A percentile compares a stretch with the other conserved stretches of the same genome.
These are phyloP conservation scores for Ethmia dodecea DNA, from an alignment of 2,888 invertebrate species.

Conservation along the genomic window DNA sequence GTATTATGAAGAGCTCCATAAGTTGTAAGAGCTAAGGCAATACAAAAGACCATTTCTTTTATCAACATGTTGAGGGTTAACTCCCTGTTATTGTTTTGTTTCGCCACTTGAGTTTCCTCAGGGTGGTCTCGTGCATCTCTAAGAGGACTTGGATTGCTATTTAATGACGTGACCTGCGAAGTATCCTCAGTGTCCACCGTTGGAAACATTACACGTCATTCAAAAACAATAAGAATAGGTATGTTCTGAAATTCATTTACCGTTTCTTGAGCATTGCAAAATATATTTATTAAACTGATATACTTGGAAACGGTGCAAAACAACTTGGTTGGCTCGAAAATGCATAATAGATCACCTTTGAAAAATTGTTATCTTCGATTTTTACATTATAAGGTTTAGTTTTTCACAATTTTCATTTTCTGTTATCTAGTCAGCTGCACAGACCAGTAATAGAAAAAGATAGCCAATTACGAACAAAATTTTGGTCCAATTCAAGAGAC, in stretches of 20 bases:
- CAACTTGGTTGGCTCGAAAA: slow-evolving; percentile 23
- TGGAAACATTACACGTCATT: slow-evolving; percentile 77
- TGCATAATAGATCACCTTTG: slow-evolving; percentile 40
- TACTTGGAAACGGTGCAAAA: slow-evolving; percentile 19
- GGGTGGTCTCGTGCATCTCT: slow-evolving; percentile 60
- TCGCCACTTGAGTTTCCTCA: slow-evolving; percentile 47
- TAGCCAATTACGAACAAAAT: no score
- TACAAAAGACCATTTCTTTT: slow-evolving; percentile 80
- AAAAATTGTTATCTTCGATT: no score
- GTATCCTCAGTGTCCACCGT: slow-evolving; percentile 68
- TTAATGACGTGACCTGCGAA: slow-evolving; percentile 65
- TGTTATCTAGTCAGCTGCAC: no score
- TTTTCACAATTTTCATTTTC: no score
- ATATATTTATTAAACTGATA: slow-evolving; percentile 19
- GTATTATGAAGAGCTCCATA: slow-evolving; percentile 84
- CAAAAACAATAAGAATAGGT: slow-evolving; percentile 46
- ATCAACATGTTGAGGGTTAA: slow-evolving; percentile 75
- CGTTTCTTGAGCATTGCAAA: slow-evolving; percentile 42
- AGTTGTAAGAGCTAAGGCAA: slow-evolving; percentile 80
- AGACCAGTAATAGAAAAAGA: no score
- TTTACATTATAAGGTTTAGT: no score
- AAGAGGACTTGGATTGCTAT: slow-evolving; percentile 42
- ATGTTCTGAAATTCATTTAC: slow-evolving; percentile 34
- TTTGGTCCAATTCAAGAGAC: no score
- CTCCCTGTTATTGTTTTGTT: slow-evolving; percentile 53